Evolutionary conservation across 2,888 invertebrate genomes (phyloP).

Genomic region (Troides helena): DNA sequence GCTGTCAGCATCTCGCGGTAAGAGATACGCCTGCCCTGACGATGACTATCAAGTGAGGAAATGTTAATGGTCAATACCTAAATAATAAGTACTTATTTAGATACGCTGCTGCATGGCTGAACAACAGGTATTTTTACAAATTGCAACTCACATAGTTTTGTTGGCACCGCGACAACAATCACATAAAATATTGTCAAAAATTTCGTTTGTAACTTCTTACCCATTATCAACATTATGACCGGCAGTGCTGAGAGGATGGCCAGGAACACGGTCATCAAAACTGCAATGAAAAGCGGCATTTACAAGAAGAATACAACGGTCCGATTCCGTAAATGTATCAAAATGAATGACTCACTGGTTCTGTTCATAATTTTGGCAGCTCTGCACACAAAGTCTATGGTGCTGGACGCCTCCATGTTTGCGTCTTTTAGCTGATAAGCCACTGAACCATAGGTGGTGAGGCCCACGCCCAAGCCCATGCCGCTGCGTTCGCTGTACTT

Average conservation of each 20-base stretch:
- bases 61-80: too few species aligned
- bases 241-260: constrained; percentile 85
- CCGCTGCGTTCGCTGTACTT: constrained; percentile 77
- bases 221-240: constrained; percentile 88
- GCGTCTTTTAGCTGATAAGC: constrained; percentile 90
- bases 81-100: too few species aligned
- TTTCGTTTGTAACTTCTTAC: constrained; percentile 68
- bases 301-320: not conserved
- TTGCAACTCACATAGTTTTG: too few species aligned
- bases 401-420: constrained; percentile 86
- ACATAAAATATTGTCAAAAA: too few species aligned
- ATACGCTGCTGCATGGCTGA: too few species aligned
- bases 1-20: too few species aligned
- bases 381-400: constrained; percentile 86
- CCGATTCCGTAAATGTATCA: not conserved
- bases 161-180: too few species aligned
- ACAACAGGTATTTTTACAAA: too few species aligned
- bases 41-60: too few species aligned
- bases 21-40: too few species aligned
- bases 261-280: constrained; percentile 85
- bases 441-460: constrained; percentile 87
- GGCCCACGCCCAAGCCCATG: constrained; percentile 68
- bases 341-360: constrained; percentile 77
- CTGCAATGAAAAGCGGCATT: constrained; percentile 70
- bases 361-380: constrained; percentile 87